phyloP scores from a whole-genome alignment of 2,888 invertebrate species.

The Clitarchus hookeri region DNA sequence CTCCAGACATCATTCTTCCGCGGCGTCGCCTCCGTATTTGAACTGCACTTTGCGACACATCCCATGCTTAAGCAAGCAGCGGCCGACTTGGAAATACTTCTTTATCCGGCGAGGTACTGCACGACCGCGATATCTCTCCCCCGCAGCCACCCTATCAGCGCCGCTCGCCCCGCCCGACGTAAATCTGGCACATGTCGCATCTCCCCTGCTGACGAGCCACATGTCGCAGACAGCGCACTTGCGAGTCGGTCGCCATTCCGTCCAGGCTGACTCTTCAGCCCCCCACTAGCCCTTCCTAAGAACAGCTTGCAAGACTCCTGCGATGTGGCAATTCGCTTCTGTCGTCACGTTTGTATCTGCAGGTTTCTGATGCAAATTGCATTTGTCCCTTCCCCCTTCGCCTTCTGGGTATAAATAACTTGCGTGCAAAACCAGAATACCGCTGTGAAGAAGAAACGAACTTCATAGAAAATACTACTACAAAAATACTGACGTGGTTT shows the following conservation, averaged over 20 bases:
- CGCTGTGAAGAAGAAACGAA: background rate
- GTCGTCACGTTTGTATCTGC: background rate
- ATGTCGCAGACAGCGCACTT: too few species aligned
- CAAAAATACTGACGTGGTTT: too few species aligned
- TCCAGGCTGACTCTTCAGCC: too few species aligned
- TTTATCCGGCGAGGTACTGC: background rate
- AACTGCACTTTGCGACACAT: conserved; percentile 14
- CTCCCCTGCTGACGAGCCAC: too few species aligned
- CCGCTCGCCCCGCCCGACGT: background rate
- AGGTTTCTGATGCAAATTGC: background rate
- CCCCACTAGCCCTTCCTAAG: too few species aligned
- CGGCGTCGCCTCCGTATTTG: background rate
- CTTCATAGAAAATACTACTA: too few species aligned
- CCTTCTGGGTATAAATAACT: background rate
- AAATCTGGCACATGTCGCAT: background rate
- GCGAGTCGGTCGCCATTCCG: too few species aligned
- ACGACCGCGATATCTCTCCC: background rate
- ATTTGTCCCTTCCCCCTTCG: background rate
- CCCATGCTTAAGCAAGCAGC: conserved; percentile 14
- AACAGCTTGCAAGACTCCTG: too few species aligned
- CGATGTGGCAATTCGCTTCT: too few species aligned
- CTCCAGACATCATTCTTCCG: conserved; percentile 14
- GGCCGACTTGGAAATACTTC: conserved; percentile 6
- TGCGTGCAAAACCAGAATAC: background rate
- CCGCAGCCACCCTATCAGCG: background rate